phyloP scores from a whole-genome alignment of 1,140 invertebrate species.

The Araneus ventricosus region DNA sequence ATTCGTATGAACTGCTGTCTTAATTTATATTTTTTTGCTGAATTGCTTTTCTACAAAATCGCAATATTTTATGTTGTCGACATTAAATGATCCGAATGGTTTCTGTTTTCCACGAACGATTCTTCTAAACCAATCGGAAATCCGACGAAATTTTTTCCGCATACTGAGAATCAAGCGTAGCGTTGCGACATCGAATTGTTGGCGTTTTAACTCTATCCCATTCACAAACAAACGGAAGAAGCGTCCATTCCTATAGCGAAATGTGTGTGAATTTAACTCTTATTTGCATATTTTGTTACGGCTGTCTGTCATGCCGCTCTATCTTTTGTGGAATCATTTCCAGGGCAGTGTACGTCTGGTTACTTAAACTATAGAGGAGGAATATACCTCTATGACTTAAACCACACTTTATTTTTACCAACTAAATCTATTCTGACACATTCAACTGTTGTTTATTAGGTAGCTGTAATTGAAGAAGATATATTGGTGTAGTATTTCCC shows the following conservation, averaged over 20 bases:
- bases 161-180: background rate
- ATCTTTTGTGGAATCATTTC: background rate
- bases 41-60: no score
- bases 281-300: background rate
- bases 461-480: no score
- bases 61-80: no score
- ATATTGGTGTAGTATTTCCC: no score
- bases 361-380: no score
- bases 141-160: background rate
- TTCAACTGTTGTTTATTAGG: no score
- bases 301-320: background rate
- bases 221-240: background rate
- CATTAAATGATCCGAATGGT: background rate
- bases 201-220: background rate
- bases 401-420: no score
- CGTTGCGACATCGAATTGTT: background rate
- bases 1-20: no score
- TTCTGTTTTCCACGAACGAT: background rate
- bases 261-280: background rate
- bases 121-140: background rate
- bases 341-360: background rate
- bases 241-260: background rate
- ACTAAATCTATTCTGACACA: no score
- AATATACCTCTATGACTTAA: no score
- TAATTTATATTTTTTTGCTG: no score